A percentile compares a stretch with the other conserved stretches of the same genome.
Conservation (phyloP, 1,140 invertebrate genomes). For the Leptonema lineaticorne region DNA sequence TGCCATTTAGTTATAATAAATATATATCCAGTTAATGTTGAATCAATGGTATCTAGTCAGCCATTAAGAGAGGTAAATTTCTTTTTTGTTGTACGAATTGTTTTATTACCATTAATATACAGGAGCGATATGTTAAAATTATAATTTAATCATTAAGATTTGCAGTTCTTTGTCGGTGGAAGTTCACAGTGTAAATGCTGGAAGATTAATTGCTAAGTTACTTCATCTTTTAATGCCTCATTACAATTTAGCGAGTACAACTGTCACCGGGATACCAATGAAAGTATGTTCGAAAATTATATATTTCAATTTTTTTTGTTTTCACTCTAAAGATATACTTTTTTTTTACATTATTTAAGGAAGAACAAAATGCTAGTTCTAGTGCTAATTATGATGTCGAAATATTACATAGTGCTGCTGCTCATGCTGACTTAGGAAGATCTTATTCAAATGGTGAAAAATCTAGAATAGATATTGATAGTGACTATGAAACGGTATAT, state of each 20-base stretch:
- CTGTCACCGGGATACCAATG: conserved; percentile 98
- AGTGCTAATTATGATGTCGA: conserved; percentile 98
- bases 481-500: conserved; percentile 61
- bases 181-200: conserved; percentile 52
- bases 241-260: conserved; percentile 92
- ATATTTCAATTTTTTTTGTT: not conserved
- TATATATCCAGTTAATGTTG: conserved; percentile 76
- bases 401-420: conserved; percentile 83
- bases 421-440: conserved; percentile 78
- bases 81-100: conserved; percentile 44
- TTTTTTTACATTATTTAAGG: conserved; percentile 49
- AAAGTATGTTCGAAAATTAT: conserved; percentile 58
- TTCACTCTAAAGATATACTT: not conserved
- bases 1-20: conserved; percentile 89
- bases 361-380: conserved; percentile 97
- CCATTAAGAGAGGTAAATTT: conserved; percentile 62
- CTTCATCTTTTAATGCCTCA: conserved; percentile 78
- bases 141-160: conserved; percentile 48
- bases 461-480: conserved; percentile 26
- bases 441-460: conserved; percentile 43
- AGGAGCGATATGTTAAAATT: not conserved
- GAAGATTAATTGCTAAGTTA: conserved; percentile 63
- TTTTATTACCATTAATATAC: not conserved
- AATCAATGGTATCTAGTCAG: conserved; percentile 72
- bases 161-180: conserved; percentile 53